These are phyloP conservation scores for Leucoraja ocellata DNA, from an alignment of 2,797 vertebrate species.

Conservation along the genomic window DNA sequence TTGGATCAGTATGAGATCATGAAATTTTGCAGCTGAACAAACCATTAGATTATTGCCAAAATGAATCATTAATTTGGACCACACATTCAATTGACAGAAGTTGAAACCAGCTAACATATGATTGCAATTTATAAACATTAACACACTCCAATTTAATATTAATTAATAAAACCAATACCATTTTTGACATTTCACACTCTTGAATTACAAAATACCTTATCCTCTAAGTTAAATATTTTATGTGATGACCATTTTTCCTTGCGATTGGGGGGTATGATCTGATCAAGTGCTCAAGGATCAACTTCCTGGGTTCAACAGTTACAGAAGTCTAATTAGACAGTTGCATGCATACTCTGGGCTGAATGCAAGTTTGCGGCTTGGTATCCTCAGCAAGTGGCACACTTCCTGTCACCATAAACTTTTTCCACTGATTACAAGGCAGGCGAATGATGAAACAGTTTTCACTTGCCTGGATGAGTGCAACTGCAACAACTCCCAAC, in stretches of 20 bases:
- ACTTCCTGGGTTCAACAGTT: no score
- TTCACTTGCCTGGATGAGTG: no score
- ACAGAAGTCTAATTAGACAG: no score
- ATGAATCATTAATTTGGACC: constrained; percentile 1
- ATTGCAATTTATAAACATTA: constrained; percentile 14
- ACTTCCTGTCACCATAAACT: no score
- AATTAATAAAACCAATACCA: background rate
- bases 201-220: background rate
- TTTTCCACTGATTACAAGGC: no score
- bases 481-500: no score
- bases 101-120: background rate
- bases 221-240: background rate
- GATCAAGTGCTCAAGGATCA: no score
- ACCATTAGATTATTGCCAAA: background rate
- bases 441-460: no score
- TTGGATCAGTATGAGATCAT: background rate
- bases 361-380: no score
- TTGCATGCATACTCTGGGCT: no score
- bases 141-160: background rate
- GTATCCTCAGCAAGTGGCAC: no score
- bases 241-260: background rate
- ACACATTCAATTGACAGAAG: background rate
- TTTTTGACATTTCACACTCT: background rate
- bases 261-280: no score
- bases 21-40: constrained; percentile 10